These are phyloP conservation scores for Bradypodion ventrale DNA, from an alignment of 2,797 vertebrate genomes.

Conservation along the genomic window DNA sequence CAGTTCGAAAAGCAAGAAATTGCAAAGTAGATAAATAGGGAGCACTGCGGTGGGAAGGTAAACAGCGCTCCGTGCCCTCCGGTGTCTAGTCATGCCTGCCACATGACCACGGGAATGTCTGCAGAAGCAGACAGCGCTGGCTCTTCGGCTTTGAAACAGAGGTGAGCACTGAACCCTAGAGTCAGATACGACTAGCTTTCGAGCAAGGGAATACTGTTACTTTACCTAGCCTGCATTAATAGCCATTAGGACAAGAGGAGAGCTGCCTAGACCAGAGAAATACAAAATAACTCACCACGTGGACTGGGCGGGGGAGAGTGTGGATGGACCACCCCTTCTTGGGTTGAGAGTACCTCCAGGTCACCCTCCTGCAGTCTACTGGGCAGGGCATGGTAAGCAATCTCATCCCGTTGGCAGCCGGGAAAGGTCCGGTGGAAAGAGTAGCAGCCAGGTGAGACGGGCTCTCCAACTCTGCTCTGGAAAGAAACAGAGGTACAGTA, in stretches of 20 bases:
- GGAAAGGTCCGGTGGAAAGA: slow-evolving; percentile 60
- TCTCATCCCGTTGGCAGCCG: slow-evolving; percentile 60
- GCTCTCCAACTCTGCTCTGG: not conserved
- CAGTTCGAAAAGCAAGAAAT: too few species aligned
- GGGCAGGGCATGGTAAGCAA: slow-evolving; percentile 47
- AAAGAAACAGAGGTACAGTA: rapidly evolving
- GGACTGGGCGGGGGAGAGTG: slow-evolving; percentile 72
- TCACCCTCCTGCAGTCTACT: slow-evolving; percentile 61
- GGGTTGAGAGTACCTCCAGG: slow-evolving; percentile 65
- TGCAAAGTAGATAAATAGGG: too few species aligned
- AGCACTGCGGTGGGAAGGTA: too few species aligned
- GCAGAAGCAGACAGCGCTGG: too few species aligned
- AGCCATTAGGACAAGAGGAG: not conserved
- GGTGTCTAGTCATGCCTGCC: too few species aligned
- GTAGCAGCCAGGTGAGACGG: not conserved
- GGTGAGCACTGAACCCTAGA: too few species aligned
- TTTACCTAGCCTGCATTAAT: too few species aligned
- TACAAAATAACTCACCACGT: slow-evolving; percentile 57
- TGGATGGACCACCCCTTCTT: slow-evolving; percentile 43
- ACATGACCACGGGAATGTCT: too few species aligned
- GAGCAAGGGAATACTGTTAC: too few species aligned
- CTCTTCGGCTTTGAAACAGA: too few species aligned
- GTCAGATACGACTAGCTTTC: too few species aligned
- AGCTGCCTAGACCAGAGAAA: rapidly evolving
- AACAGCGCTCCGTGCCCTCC: too few species aligned